Evolutionary conservation across 2,888 invertebrate species (phyloP), one percentile per base, ranked within the genome.

Genomic region (Acrobasis repandana): DNA sequence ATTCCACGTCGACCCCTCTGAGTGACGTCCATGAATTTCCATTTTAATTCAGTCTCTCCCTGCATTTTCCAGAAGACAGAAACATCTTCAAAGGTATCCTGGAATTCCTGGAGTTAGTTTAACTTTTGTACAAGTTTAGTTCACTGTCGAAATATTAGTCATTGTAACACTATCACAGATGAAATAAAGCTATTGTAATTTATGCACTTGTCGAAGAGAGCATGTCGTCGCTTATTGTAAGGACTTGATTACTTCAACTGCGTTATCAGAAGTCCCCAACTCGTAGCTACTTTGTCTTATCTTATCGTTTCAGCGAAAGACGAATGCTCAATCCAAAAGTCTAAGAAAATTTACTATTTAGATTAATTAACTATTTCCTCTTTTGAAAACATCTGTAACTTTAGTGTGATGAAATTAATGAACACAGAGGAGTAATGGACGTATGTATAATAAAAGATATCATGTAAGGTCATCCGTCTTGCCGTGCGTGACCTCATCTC

Each of bases 271-370:
- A 79, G 80, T 73, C 80, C 77, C 73, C 77, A 77, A 76, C 80
- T 79, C 80, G 77, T 82, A 73, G 79, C 76, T 83, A 86, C 83
- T 86, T 87, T 79, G 84, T 82, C 81, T 89, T 90, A 90, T 90
- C 90, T 90, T 88, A 90, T 90, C 90, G 72, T 74, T 64, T 64
- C 63, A 63, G 74, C 77, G 78, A 81, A 83, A 84, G 82, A 80
- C 43, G 16, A 48, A 48, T 16, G 16, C 48, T 48, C 16, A 16
- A 54, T 54, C 18, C 36, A 54, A 38, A n/a, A 54, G 36, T 16
- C 36, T 51, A 11, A 20, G 38, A 50, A 50, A 50, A 50, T 50
- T 43, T 14, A 43, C 43, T 43, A 43, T n/a, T 43, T 14, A n/a
- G 33, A 50, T 36, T n/a, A 36, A 8, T 16, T 38, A 10, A 34